Evolutionary conservation across 2,113 vertebrate species (phyloP), one percentile per base, ranked within the genome.

Genomic region (Psettodes erumei): DNA sequence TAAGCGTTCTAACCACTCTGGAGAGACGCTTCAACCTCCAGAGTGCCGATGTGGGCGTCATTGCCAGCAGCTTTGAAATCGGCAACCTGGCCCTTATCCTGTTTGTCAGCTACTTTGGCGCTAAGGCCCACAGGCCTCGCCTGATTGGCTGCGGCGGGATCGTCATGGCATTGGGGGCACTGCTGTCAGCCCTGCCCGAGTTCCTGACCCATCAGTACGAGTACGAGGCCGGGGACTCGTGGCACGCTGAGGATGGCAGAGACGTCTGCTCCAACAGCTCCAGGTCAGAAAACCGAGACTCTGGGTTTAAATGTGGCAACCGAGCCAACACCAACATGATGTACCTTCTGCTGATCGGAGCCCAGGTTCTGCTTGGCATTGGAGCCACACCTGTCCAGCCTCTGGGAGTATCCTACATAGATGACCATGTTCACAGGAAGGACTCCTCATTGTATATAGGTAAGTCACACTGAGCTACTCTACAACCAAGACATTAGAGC

Each of bases 11-110:
- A 86, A 99, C 98, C 79, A 99, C 98, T 38, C 90, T 99, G 92
- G 98, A 99, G 87, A 94, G 98, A 42, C 94, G 98, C 48, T 99
- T 99, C 93, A 99, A 98, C 94, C 94, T 99, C 50, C 98, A 99
- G 94, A 99, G 97, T 18, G 96, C 98, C 0, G 98, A 98, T 0
- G 98, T 99, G 77, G 98, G 98, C 0, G 97, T 99, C 72, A 99
- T 99, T 7, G 97, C 98, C 90, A 99, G 98, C 95, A 99, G 98
- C 93, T 99, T 99, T 0, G 98, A 99, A 92, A 97, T 99, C 3
- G 98, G 98, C 55, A 99, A 99, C 95, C 92, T 99, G 92, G 97
- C 97, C 30, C 95, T 99, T 82, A 99, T 99, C 90, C 94, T 99
- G 33, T 99, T 99, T 0, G 98, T 99, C 84, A 99, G 98, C 93